Base-by-base conservation (phyloP, 1,140 invertebrate species). In the Diachasma alloeum region DNA sequence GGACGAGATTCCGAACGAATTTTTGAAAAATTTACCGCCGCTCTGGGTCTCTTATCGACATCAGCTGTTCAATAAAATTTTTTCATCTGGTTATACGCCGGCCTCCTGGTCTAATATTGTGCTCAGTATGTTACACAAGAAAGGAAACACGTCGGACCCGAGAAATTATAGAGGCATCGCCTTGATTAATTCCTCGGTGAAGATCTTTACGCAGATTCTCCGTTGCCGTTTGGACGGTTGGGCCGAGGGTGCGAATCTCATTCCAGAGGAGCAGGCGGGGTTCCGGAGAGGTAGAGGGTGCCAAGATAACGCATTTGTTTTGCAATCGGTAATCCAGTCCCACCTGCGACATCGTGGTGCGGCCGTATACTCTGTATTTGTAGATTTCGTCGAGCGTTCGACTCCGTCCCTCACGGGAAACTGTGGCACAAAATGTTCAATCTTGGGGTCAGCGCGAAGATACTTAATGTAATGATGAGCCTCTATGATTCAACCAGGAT, bases 211-310 rank as follows among this genome's bases (percentile, higher is more conserved):
- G 4, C 48, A 48, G 11, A 48, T 72, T 17, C 19, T 72, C 1
- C 8, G 26, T 8, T 19, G 15, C 22, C 4, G 71, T 15, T n/a
- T 70, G 2, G 68, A 70, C 22, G n/a, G n/a, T n/a, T n/a, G n/a
- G n/a, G n/a, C n/a, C n/a, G n/a, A n/a, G n/a, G n/a, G n/a, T n/a
- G n/a, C 1, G 68, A 39, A 53, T 4, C 24, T 75, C 10, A 13
- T 76, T 17, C 75, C 53, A 1, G 68, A 76, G 31, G 69, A 71
- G 19, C 68, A 76, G 48, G 67, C 75, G 5, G 75, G 75, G 24
- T 76, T 76, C 17, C 72, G 75, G n/a, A 53, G 24, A 15, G 17
- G 73, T 10, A 70, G 68, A 70, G 68, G 68, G 10, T 53, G 48
- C n/a, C 48, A 53, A 53, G 48, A 53, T 17, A 53, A 53, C 48